Evolutionary conservation across 1,140 invertebrate species (phyloP).

Genomic region (Pinna nobilis): DNA sequence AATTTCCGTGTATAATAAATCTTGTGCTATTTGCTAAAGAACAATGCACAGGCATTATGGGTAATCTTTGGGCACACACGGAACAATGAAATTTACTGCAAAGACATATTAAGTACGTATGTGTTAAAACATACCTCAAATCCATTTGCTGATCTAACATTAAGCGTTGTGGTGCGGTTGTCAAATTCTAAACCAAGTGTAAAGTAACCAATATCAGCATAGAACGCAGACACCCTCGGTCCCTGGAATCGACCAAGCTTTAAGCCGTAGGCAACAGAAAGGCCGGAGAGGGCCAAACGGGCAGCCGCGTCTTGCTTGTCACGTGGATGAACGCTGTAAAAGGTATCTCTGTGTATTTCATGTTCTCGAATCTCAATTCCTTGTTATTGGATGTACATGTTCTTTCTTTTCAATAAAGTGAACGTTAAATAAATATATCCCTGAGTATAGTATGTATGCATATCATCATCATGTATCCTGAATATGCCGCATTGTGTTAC

Average conservation of each 20-base stretch:
- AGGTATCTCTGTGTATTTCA: too few relatives aligned
- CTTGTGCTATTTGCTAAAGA: too few relatives aligned
- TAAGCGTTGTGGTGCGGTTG: constrained; percentile 31
- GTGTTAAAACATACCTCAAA: constrained; percentile 49
- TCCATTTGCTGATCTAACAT: constrained; percentile 42
- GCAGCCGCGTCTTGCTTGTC: constrained; percentile 65
- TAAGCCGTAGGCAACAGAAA: constrained; percentile 62
- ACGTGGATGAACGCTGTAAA: constrained; percentile 62
- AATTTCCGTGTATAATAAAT: too few relatives aligned
- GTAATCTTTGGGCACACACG: too few relatives aligned
- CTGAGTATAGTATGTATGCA: too few relatives aligned
- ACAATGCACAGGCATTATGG: too few relatives aligned
- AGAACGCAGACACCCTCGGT: constrained; percentile 45
- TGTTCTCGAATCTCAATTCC: too few relatives aligned
- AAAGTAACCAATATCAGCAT: constrained; percentile 27
- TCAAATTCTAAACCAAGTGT: constrained; percentile 42
- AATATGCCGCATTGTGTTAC: too few relatives aligned
- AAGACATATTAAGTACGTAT: not conserved
- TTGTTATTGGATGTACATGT: too few relatives aligned
- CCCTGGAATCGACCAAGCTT: constrained; percentile 47
- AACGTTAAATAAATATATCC: too few relatives aligned
- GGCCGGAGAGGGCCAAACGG: constrained; percentile 52
- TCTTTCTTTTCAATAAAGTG: too few relatives aligned
- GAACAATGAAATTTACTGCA: not conserved
- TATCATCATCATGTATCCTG: too few relatives aligned